phyloP scores from a whole-genome alignment of 2,888 invertebrate species.

The Nomada lathburiana region DNA sequence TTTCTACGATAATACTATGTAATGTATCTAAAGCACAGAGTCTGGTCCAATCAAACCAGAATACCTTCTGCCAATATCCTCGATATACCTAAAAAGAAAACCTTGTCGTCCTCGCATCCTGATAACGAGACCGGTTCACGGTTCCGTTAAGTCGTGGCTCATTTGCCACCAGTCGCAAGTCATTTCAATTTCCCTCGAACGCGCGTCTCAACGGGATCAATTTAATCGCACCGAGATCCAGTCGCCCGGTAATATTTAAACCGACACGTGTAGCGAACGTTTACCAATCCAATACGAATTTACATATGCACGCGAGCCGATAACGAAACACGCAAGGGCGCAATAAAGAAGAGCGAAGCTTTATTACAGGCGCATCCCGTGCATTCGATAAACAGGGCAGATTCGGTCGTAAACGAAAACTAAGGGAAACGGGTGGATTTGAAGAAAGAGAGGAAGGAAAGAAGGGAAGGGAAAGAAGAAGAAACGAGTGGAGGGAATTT shows the following conservation, averaged over 20 bases:
- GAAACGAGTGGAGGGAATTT: background rate
- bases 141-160: constrained; percentile 17
- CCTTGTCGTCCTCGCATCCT: background rate
- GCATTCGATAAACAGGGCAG: constrained; percentile 22
- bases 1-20: too few relatives aligned
- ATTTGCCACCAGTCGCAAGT: background rate
- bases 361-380: constrained; percentile 6
- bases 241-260: constrained; percentile 20
- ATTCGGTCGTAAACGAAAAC: constrained; percentile 24
- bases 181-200: constrained; percentile 13
- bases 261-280: background rate
- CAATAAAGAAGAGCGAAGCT: background rate
- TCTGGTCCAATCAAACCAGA: background rate
- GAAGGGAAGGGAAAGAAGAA: background rate
- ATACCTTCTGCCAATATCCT: background rate
- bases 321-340: background rate
- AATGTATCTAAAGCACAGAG: too few relatives aligned
- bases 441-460: background rate
- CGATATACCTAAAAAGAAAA: constrained; percentile 6
- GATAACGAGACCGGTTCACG: constrained; percentile 10
- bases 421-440: background rate
- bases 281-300: background rate
- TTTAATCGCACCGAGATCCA: constrained; percentile 15
- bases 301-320: background rate
- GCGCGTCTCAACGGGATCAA: constrained; percentile 14